Conservation (phyloP, 2,797 vertebrate genomes). For the Morus bassanus region DNA sequence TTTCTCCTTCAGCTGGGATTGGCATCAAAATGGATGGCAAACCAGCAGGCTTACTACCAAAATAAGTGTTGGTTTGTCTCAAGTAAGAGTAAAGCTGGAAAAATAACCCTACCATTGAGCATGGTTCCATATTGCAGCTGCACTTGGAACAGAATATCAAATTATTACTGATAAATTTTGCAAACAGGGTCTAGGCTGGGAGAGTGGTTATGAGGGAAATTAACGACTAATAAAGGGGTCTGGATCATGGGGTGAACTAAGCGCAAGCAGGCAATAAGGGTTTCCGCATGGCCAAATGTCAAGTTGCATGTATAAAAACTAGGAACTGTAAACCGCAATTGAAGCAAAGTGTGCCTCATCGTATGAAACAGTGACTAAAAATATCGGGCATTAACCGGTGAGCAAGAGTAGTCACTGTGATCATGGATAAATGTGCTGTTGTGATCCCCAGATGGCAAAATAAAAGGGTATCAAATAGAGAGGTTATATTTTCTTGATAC, state of each 20-base stretch:
- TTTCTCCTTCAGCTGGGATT: background rate
- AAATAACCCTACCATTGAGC: rapidly evolving
- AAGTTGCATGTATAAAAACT: background rate
- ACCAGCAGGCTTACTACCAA: background rate
- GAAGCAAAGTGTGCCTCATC: background rate
- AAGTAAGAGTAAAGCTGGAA: background rate
- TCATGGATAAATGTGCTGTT: background rate
- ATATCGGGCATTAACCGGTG: background rate
- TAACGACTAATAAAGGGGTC: background rate
- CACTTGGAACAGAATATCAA: background rate
- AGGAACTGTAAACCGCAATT: background rate
- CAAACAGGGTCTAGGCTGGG: background rate
- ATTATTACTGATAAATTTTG: background rate
- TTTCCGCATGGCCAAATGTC: background rate
- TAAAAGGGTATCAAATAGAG: background rate
- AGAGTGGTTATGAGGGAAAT: background rate
- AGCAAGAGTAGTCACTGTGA: background rate
- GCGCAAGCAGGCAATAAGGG: background rate
- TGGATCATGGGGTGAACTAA: background rate
- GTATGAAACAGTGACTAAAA: background rate
- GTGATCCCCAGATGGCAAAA: background rate
- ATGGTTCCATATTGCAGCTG: background rate
- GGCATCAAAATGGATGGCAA: background rate
- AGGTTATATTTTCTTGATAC: background rate
- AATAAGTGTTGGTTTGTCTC: background rate